A percentile compares a stretch with the other conserved stretches of the same genome.
Evolutionary conservation across 2,888 invertebrate species (phyloP).

Genomic region (Apamea crenata): DNA sequence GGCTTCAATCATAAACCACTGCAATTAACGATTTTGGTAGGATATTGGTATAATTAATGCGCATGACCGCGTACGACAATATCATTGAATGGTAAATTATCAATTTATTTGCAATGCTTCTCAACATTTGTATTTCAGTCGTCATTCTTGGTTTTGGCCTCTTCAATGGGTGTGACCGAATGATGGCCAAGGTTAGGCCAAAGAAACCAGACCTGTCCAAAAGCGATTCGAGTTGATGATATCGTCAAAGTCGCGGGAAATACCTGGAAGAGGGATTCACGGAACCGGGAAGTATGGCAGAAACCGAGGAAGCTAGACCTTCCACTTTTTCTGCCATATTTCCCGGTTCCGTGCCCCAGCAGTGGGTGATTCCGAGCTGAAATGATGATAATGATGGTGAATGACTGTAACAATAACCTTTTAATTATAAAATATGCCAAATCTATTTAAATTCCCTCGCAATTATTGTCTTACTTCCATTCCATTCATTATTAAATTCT

Average conservation of each 20-base stretch:
- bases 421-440: neutral
- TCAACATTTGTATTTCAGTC: neutral
- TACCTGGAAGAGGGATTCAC: too few relatives aligned
- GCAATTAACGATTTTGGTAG: constrained; percentile 30
- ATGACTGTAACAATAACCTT: neutral
- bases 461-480: neutral
- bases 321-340: too few relatives aligned
- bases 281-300: too few relatives aligned
- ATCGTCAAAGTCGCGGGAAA: too few relatives aligned
- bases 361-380: too few relatives aligned
- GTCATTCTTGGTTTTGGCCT: neutral
- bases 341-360: too few relatives aligned
- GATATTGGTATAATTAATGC: constrained; percentile 26
- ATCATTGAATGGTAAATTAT: neutral
- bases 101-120: neutral
- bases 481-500: constrained; percentile 47
- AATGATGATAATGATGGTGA: too few relatives aligned
- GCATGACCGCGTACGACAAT: neutral
- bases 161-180: neutral
- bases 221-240: too few relatives aligned
- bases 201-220: too few relatives aligned
- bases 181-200: neutral
- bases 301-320: too few relatives aligned
- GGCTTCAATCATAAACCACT: constrained; percentile 23
- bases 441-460: neutral